Evolutionary conservation across 2,888 invertebrate genomes (phyloP), one percentile per base, ranked within the genome.

Genomic region (Leuctra nigra): DNA sequence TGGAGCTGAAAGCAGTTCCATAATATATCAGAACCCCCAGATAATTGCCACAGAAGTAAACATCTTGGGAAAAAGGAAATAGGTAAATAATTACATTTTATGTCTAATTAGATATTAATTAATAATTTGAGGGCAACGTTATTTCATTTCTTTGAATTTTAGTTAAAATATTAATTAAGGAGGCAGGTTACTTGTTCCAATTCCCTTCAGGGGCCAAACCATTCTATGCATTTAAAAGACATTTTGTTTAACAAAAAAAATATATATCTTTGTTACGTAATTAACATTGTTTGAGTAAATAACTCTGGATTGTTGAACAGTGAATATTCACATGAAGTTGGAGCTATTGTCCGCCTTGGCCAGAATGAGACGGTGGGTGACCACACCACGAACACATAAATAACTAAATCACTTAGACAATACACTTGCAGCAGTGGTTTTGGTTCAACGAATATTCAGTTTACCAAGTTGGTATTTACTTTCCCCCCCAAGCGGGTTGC

Each of bases 381-480:
- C 44, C 44, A 44, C 20, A 44, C 23, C 22, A 54, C 54, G 54
- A 57, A 57, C 53, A 57, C 57, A 57, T 57, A 57, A 57, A 57
- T 57, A 57, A 57, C 53, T 57, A 54, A 57, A 57, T 57, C 57
- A 33, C 33, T 50, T 18, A 50, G 33, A 50, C 50, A 50, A 50
- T 50, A 50, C 48, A 29, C 29, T n/a, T 29, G 22, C 7, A 35
- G 48, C 33, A 4, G 38, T 22, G 44, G 44, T 9, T 44, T 39
- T 16, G 23, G 18, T 44, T 20, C n/a, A 16, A 23, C 44, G 20
- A 20, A 20, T 20, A 4, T 44, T 44, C 22, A 44, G 44, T 44
- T 44, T 23, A 23, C 44, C 44, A 44, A 44, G 44, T 44, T 44
- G 44, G 44, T 44, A 44, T 44, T 44, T 44, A 44, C 44, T 44